Evolutionary conservation across 2,888 invertebrate genomes (phyloP).

Genomic region (Malthinus seriepunctatus): DNA sequence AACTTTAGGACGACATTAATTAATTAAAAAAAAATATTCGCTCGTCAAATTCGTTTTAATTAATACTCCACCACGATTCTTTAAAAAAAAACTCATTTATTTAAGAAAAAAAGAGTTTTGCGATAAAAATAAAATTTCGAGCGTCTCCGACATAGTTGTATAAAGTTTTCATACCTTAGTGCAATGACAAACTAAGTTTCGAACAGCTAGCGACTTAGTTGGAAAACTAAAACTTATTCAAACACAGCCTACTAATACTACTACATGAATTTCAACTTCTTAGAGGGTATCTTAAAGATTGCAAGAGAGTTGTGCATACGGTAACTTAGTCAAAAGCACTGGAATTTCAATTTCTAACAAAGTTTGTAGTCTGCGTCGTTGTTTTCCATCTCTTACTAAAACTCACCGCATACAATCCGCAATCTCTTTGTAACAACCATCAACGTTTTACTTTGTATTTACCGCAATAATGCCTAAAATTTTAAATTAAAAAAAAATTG

Average conservation of each 20-base stretch:
- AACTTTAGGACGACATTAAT: slow-evolving; percentile 1
- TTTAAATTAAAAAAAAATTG: slow-evolving; percentile 26
- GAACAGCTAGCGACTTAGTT: neutral
- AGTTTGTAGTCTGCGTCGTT: slow-evolving; percentile 42
- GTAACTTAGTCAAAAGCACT: slow-evolving; percentile 44
- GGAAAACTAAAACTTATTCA: slow-evolving; percentile 1
- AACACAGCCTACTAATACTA: slow-evolving; percentile 1
- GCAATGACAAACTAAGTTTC: neutral
- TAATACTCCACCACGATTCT: neutral
- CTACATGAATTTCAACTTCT: slow-evolving; percentile 26
- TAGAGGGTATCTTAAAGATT: slow-evolving; percentile 41
- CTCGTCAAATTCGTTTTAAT: neutral
- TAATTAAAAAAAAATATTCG: slow-evolving; percentile 1
- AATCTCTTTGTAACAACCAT: slow-evolving; percentile 45
- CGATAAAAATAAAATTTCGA: neutral
- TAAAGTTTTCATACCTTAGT: neutral
- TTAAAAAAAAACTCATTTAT: neutral
- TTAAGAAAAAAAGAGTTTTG: neutral
- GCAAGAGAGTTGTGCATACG: slow-evolving; percentile 35
- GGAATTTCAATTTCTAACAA: slow-evolving; percentile 50
- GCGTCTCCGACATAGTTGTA: neutral
- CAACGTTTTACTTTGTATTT: slow-evolving; percentile 43
- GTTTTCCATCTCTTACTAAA: slow-evolving; percentile 36
- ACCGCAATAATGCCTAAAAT: slow-evolving; percentile 34
- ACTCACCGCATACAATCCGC: slow-evolving; percentile 38